These are phyloP conservation scores for Enteromius radiatus DNA, from an alignment of 2,797 vertebrate genomes.

Conservation along the genomic window DNA sequence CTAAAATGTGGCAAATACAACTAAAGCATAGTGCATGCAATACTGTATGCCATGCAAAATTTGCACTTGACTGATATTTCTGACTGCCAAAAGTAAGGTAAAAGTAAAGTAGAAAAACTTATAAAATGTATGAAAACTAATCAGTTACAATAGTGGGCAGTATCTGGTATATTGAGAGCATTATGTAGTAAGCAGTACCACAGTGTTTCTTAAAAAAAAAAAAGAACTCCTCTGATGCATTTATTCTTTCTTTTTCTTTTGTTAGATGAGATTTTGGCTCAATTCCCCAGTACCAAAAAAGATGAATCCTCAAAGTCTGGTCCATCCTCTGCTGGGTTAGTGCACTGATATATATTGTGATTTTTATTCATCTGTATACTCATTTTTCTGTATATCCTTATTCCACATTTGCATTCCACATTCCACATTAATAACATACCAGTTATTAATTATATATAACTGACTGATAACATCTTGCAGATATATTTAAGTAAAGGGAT, in stretches of 20 bases:
- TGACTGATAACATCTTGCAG: background rate
- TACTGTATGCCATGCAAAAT: background rate
- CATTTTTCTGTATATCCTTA: background rate
- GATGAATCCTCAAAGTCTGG: slow-evolving; percentile 70
- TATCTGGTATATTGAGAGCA: background rate
- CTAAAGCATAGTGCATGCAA: background rate
- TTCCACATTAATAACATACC: too few species aligned
- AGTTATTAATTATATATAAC: background rate
- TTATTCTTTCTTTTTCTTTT: slow-evolving; percentile 13
- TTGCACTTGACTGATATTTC: background rate
- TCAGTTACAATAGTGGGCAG: background rate
- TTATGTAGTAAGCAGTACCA: background rate
- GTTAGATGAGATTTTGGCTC: slow-evolving; percentile 92
- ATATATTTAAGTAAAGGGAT: background rate
- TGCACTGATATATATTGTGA: slow-evolving; percentile 14
- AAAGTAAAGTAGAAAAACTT: background rate
- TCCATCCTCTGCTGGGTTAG: slow-evolving; percentile 53
- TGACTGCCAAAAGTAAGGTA: background rate
- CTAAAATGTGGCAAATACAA: background rate
- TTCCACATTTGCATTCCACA: too few species aligned
- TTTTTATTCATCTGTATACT: background rate
- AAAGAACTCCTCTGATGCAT: background rate
- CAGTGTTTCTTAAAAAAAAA: background rate
- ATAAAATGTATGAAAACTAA: background rate
- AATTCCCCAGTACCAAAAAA: slow-evolving; percentile 85